phyloP scores from a whole-genome alignment of 2,113 vertebrate species.

The Xerus inauris region DNA sequence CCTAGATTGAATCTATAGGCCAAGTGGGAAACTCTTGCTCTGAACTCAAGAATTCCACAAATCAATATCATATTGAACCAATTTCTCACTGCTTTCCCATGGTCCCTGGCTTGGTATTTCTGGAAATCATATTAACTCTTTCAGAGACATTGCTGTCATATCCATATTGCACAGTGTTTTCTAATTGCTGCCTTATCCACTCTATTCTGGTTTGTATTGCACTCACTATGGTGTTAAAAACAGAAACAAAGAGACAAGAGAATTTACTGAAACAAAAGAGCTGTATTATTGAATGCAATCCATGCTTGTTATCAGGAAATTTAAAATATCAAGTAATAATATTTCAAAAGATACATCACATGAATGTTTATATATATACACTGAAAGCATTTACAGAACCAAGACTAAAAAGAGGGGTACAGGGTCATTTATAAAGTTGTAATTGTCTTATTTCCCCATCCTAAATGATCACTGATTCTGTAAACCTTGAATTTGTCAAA shows the following conservation, averaged over 20 bases:
- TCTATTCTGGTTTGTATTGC: slow-evolving; percentile 14
- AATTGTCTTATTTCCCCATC: slow-evolving; percentile 88
- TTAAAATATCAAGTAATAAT: slow-evolving; percentile 18
- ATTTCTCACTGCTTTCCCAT: slow-evolving; percentile 33
- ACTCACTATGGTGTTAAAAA: slow-evolving; percentile 14
- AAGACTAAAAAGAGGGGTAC: slow-evolving; percentile 68
- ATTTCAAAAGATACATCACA: slow-evolving; percentile 18
- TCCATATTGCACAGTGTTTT: not conserved
- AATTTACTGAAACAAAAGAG: slow-evolving; percentile 26
- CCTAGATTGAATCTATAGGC: slow-evolving; percentile 39
- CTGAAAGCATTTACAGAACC: slow-evolving; percentile 67
- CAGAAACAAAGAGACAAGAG: not conserved
- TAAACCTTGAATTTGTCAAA: slow-evolving; percentile 88
- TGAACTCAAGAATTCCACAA: slow-evolving; percentile 58
- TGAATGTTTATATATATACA: not conserved
- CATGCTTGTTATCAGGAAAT: slow-evolving; percentile 30
- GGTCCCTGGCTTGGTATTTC: slow-evolving; percentile 59
- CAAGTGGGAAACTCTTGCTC: slow-evolving; percentile 4
- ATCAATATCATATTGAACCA: slow-evolving; percentile 68
- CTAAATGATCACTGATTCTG: slow-evolving; percentile 85
- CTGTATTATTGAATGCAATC: not conserved
- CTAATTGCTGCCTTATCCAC: not conserved
- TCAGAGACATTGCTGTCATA: slow-evolving; percentile 32
- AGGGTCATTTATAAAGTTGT: slow-evolving; percentile 85
- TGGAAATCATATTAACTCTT: slow-evolving; percentile 57